Evolutionary conservation across 2,113 vertebrate species (phyloP), one percentile per base, ranked within the genome.

Genomic region (Rhizomys pruinosus): DNA sequence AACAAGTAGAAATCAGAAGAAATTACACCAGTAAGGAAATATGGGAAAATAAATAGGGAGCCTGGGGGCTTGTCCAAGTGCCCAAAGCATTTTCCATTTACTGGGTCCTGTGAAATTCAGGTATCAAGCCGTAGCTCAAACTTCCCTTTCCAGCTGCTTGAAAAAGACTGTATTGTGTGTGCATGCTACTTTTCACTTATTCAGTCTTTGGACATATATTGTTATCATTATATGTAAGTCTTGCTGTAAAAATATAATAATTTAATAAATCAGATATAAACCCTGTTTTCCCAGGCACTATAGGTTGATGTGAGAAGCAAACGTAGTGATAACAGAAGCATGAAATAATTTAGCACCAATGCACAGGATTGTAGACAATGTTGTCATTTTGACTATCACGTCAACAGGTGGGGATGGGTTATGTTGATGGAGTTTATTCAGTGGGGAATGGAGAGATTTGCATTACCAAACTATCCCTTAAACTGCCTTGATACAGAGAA

Each of bases 231-330:
- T 73, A 15, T 72, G 10, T 4, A 23, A 63, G 29, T 78, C 11
- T 37, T 32, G 71, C 5, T 71, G n/a, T 29, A 37, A 11, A 32
- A 23, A 52, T 42, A 32, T 44, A 66, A 76, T 42, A 77, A 29
- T 34, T n/a, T 37, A 72, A 73, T 89, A 63, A 87, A 71, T 77
- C 57, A 87, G 47, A 76, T 23, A 16, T 34, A 82, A 88, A 34
- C 12, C 12, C n/a, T n/a, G 16, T n/a, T 5, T 4, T 80, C 6
- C 5, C 19, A 47, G 0, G 8, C 13, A 22, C 37, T 69, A 11
- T 0, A 55, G 42, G 7, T 84, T 82, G 77, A 39, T 39, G 32
- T 92, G 25, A 81, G 34, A 39, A 59, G 44, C 7, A 44, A 52
- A 19, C 27, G 39, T 19, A 69, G 22, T 69, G 17, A 61, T 85